Base-by-base conservation (phyloP, 2,113 vertebrate species). In the Pteropus alecto region DNA sequence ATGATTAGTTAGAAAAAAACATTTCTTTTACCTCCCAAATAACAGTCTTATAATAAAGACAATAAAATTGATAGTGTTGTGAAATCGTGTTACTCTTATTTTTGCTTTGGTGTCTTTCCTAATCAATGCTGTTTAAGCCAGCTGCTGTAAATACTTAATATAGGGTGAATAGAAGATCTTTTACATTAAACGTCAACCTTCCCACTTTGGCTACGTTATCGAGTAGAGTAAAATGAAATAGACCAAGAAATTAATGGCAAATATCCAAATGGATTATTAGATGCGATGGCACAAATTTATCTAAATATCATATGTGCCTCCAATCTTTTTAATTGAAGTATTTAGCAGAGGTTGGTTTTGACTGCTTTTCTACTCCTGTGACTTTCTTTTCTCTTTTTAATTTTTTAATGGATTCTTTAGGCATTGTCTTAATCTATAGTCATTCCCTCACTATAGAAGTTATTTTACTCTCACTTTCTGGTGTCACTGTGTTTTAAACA, bases 231-330 rank as follows among this genome's bases (percentile, higher is more conserved):
- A 91, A 93, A 95, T 86, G 89, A 93, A 88, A 73, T 77, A 90
- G 7, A 94, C 1, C 2, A 84, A 58, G 30, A 93, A 93, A 97
- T 94, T 83, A 67, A 14, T 96, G 18, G 19, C 67, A 93, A 97
- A 90, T 0, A 77, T 12, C 33, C 87, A 97, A 96, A 85, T 87
- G 2, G 68, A 96, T 96, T 92, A 51, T 85, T 76, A 93, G 12
- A 65, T 60, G 11, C 46, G 85, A 70, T 96, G 43, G 51, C 7
- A 28, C 18, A 10, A 28, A 95, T 24, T 56, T 97, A 71, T 2
- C 35, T 95, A 85, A 96, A 97, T 91, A 46, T 60, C 79, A 35
- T 5, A 71, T 78, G 87, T 86, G 9, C 76, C 38, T 97, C n/a
- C 63, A 38, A 9, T 87, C 6, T 67, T 41, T 88, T 90, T 48